A percentile compares a stretch with the other conserved stretches of the same genome.
phyloP scores from a whole-genome alignment of 2,888 invertebrate species.

The Melangyna quadrimaculata region DNA sequence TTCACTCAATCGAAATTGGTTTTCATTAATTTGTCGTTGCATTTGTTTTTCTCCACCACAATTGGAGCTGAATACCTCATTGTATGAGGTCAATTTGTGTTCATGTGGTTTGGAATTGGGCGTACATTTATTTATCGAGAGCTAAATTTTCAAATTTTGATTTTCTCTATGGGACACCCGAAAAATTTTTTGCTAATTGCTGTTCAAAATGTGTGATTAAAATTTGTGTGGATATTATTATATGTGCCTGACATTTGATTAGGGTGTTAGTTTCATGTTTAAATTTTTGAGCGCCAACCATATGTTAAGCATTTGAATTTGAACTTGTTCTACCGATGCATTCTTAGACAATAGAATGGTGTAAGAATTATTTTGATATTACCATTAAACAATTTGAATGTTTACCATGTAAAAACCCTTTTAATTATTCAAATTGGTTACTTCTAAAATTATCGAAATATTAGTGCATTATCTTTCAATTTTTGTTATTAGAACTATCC shows the following conservation, averaged over 20 bases:
- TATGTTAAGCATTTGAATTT: neutral
- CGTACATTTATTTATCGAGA: neutral
- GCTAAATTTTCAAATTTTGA: neutral
- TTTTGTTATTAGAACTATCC: too few relatives aligned
- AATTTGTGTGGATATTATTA: conserved; percentile 1
- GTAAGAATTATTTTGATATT: too few relatives aligned
- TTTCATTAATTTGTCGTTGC: conserved; percentile 21
- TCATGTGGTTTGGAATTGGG: neutral
- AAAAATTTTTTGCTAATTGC: neutral
- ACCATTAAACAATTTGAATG: too few relatives aligned
- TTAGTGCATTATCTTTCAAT: too few relatives aligned
- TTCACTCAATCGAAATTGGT: conserved; percentile 9
- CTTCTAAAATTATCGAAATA: too few relatives aligned
- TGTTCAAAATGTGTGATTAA: neutral
- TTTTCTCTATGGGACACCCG: neutral
- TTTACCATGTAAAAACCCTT: too few relatives aligned
- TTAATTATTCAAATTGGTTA: too few relatives aligned
- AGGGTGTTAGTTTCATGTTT: neutral
- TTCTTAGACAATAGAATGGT: neutral
- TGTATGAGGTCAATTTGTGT: conserved; percentile 16
- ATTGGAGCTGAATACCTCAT: neutral
- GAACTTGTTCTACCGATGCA: neutral
- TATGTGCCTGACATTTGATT: neutral
- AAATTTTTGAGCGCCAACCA: neutral
- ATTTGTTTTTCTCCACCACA: conserved; percentile 10